A percentile compares a stretch with the other conserved stretches of the same genome.
These are phyloP conservation scores for Gorsachius goisagi DNA, from an alignment of 2,113 vertebrate species.

Conservation along the genomic window DNA sequence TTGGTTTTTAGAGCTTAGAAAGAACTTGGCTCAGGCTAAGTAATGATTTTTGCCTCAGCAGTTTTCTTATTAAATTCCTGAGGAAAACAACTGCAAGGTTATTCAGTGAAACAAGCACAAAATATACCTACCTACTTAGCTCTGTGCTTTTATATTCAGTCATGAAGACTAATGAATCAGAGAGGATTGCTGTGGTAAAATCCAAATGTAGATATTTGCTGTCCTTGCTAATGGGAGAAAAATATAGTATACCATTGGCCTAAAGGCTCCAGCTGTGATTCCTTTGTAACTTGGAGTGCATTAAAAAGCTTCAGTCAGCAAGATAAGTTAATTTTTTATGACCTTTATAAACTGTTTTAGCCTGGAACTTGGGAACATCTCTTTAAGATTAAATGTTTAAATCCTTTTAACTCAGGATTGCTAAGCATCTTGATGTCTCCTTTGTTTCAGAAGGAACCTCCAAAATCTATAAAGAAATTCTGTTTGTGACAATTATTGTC, in stretches of 20 bases:
- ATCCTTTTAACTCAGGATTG: conserved; percentile 70
- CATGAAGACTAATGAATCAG: conserved; percentile 63
- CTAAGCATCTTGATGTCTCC: conserved; percentile 22
- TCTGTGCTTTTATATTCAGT: conserved; percentile 50
- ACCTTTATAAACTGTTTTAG: conserved; percentile 78
- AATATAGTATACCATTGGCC: conserved; percentile 72
- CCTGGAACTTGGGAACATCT: conserved; percentile 59
- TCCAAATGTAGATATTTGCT: conserved; percentile 73
- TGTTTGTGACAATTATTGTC: conserved; percentile 63
- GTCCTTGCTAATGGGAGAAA: conserved; percentile 75
- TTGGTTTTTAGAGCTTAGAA: not conserved
- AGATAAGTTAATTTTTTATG: conserved; percentile 79
- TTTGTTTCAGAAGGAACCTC: conserved; percentile 44
- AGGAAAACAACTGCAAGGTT: not conserved
- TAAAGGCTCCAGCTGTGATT: conserved; percentile 66
- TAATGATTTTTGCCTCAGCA: not conserved
- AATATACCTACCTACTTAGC: not conserved
- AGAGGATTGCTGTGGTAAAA: conserved; percentile 66
- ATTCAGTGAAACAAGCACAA: conserved; percentile 37
- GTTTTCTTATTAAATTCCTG: not conserved
- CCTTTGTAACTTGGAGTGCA: conserved; percentile 75
- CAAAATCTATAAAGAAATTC: conserved; percentile 65
- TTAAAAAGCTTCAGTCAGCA: conserved; percentile 77
- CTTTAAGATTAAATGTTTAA: conserved; percentile 72
- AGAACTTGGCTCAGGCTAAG: not conserved